Base-by-base conservation (phyloP, 1,140 invertebrate genomes). In the Drosophila kikkawai region DNA sequence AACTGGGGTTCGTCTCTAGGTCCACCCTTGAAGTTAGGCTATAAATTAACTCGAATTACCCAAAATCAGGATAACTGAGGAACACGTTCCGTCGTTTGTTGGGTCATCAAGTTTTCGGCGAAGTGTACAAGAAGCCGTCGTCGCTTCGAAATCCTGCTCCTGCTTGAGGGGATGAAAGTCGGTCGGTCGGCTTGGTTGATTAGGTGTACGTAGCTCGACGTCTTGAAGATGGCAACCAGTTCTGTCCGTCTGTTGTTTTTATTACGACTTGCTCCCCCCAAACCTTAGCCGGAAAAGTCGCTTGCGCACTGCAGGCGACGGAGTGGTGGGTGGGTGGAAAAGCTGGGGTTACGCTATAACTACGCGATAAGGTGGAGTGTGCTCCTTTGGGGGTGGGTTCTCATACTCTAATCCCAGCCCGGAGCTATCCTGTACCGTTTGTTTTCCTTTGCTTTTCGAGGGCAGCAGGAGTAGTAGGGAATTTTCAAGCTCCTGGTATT, bases 181-280 rank as follows among this genome's bases (percentile, higher is more conserved):
- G 55, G 79, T 79, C 70, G 66, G 56, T 34, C 19, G 73, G 37
- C 12, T 48, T 41, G 39, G 50, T 75, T 64, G 60, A 34, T 75
- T 84, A 59, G 83, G 71, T 67, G 75, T 68, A 61, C 47, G 9
- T 61, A n/a, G 17, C 56, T 67, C 69, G 32, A 55, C 51, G 64
- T 84, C 80, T 90, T 81, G 66, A 84, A 90, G 78, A 88, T 84
- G 74, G 84, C 80, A 88, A 87, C 83, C 80, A 88, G 85, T 87
- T 85, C 8, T 45, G 63, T 60, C 68, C 45, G 63, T 60, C 55
- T 50, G 67, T 71, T 71, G 53, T 73, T 71, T 71, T 17, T 36
- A n/a, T 39, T 56, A 48, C 70, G 42, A 41, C 67, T 37, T 73
- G 74, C 15, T 15, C 11, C 17, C 34, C 13, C 26, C 13, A 17